phyloP scores from a whole-genome alignment of 92 coral and sea anemone species.

The Epizoanthus ramosus region DNA sequence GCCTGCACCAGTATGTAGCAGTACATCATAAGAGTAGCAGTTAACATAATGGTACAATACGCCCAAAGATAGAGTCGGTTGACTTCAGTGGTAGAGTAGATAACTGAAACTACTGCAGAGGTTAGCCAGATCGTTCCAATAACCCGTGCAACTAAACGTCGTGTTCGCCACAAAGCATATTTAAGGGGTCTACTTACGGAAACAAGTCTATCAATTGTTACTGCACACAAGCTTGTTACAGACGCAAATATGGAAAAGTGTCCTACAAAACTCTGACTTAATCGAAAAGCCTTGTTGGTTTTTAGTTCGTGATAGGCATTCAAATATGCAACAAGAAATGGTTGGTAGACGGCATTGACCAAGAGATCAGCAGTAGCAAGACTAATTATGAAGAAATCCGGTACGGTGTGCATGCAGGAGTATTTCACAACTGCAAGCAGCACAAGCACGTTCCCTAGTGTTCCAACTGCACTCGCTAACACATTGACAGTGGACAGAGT shows the following conservation, averaged over 20 bases:
- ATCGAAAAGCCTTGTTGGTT: not conserved
- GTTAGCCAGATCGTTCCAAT: constrained; percentile 45
- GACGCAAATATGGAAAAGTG: constrained; percentile 62
- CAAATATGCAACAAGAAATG: constrained; percentile 44
- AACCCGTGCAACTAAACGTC: constrained; percentile 26
- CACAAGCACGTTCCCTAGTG: constrained; percentile 57
- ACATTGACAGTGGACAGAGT: constrained; percentile 32
- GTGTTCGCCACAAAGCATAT: constrained; percentile 46
- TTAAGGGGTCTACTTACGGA: constrained; percentile 57
- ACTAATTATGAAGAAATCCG: constrained; percentile 77
- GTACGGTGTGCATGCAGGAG: constrained; percentile 53
- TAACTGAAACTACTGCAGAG: not conserved
- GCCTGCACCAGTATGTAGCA: constrained; percentile 48
- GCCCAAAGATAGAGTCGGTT: constrained; percentile 15
- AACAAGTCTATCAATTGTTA: constrained; percentile 68
- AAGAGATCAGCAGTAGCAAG: constrained; percentile 64
- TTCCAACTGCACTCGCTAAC: constrained; percentile 49
- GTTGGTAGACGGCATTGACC: constrained; percentile 52
- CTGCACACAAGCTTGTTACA: constrained; percentile 66
- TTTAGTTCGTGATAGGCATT: constrained; percentile 3
- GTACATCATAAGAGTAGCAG: constrained; percentile 53
- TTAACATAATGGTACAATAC: constrained; percentile 27
- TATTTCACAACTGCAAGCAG: constrained; percentile 49
- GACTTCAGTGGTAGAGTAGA: not conserved
- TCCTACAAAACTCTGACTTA: constrained; percentile 43